Conservation (phyloP, 2,888 invertebrate species). For the Lycophotia porphyrea region DNA sequence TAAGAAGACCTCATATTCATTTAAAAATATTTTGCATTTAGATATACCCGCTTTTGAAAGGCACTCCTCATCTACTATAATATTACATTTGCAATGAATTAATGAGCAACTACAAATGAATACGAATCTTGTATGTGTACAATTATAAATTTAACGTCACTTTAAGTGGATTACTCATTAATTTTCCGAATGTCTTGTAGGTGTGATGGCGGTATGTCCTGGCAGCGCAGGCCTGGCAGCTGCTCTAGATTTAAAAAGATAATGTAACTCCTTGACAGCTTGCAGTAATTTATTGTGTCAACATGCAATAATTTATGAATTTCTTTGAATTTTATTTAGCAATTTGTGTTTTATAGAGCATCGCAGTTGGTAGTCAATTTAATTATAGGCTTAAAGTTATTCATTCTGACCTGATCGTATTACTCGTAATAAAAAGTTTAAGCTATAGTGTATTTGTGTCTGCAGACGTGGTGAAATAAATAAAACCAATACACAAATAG, state of each 20-base stretch:
- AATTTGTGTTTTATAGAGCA: conserved; percentile 4
- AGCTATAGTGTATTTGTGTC: not conserved
- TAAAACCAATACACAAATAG: too few species aligned
- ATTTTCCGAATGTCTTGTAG: conserved; percentile 47
- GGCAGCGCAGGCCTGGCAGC: conserved; percentile 35
- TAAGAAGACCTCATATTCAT: not conserved
- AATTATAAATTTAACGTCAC: conserved; percentile 1
- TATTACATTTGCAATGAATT: not conserved
- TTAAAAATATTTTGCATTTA: not conserved
- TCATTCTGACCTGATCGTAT: not conserved
- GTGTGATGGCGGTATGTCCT: conserved; percentile 48
- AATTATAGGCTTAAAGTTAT: not conserved
- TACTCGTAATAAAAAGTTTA: not conserved
- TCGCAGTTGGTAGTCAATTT: conserved; percentile 2
- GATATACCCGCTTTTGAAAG: not conserved
- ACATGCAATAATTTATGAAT: conserved; percentile 29
- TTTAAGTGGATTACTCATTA: conserved; percentile 18
- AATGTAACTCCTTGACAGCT: conserved; percentile 20
- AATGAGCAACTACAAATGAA: not conserved
- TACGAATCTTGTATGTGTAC: not conserved
- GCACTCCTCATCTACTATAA: not conserved
- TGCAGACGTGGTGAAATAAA: not conserved
- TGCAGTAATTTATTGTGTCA: conserved; percentile 42
- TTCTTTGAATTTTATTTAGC: conserved; percentile 28
- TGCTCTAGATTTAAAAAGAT: conserved; percentile 42